Base-by-base conservation (phyloP, 2,888 invertebrate species). In the Protonemura montana region DNA sequence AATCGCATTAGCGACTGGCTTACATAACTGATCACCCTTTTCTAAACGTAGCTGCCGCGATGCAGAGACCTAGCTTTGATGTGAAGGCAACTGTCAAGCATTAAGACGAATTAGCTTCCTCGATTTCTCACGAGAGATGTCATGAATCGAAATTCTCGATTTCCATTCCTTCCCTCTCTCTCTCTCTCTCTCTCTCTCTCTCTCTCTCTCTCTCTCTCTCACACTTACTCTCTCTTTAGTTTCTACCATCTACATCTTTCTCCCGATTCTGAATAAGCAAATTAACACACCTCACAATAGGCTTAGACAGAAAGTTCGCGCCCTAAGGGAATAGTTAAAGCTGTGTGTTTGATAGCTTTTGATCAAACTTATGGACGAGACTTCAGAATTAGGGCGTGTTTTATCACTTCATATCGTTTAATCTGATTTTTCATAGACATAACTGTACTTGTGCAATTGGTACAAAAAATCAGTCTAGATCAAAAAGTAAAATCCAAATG, bases 51-150 rank as follows among this genome's bases (percentile, higher is more conserved):
- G 59, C 35, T 6, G 35, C 59, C 21, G 59, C 59, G 1, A 21
- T 21, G 59, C 59, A 41, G 59, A 1, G 59, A 13, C 16, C 21
- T 59, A 21, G 59, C 59, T 59, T 59, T 59, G 59, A 59, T 59
- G 59, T 59, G 59, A 59, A 59, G 59, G 59, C 59, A 59, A 21
- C 59, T 59, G 59, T 59, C 59, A 59, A 59, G 59, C 21, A 59
- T 59, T 59, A 59, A 59, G 59, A 59, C 59, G 59, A 59, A 59
- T 59, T 59, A 59, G 59, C 59, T 59, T 59, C 59, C 59, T 59
- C 59, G 59, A 59, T 13, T 59, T 59, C 59, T 10, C 59, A 59
- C 59, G 59, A 59, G 59, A 59, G 59, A 13, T 59, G 59, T 2
- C 59, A 59, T 59, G 59, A 59, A 59, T 59, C 59, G 59, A 59